Percentiles rank a stretch among this genome's conserved stretches.
Evolutionary conservation across 2,888 invertebrate species (phyloP).

Genomic region (Drosophila algonquin): DNA sequence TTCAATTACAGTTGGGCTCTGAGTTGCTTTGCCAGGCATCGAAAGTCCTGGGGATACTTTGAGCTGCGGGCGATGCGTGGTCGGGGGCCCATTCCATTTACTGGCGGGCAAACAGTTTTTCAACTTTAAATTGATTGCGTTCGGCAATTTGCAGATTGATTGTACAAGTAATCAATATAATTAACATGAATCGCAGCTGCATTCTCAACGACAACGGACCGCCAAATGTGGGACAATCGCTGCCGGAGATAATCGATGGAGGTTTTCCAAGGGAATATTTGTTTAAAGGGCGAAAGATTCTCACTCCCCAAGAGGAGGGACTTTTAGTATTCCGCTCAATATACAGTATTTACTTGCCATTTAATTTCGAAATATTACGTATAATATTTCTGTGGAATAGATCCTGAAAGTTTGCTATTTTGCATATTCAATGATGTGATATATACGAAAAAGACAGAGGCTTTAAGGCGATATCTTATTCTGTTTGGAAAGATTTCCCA

Average conservation of each 20-base stretch:
- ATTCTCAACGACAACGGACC: background rate
- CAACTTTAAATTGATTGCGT: constrained; percentile 39
- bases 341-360: too few relatives aligned
- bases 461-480: too few relatives aligned
- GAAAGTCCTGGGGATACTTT: constrained; percentile 23
- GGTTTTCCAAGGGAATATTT: background rate
- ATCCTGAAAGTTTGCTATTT: too few relatives aligned
- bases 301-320: too few relatives aligned
- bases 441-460: too few relatives aligned
- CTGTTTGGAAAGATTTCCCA: background rate
- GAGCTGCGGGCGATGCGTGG: background rate
- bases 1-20: constrained; percentile 71
- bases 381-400: background rate
- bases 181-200: constrained; percentile 13
- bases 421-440: too few relatives aligned
- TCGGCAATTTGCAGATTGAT: constrained; percentile 44
- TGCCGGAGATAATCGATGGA: constrained; percentile 7
- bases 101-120: constrained; percentile 16
- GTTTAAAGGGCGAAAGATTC: background rate
- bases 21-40: constrained; percentile 67
- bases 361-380: background rate
- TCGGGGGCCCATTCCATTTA: background rate
- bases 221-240: constrained; percentile 35
- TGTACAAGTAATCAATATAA: constrained; percentile 35
- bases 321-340: too few relatives aligned